These are phyloP conservation scores for Porites divaricata DNA, from an alignment of 92 coral and sea anemone genomes.

Conservation along the genomic window DNA sequence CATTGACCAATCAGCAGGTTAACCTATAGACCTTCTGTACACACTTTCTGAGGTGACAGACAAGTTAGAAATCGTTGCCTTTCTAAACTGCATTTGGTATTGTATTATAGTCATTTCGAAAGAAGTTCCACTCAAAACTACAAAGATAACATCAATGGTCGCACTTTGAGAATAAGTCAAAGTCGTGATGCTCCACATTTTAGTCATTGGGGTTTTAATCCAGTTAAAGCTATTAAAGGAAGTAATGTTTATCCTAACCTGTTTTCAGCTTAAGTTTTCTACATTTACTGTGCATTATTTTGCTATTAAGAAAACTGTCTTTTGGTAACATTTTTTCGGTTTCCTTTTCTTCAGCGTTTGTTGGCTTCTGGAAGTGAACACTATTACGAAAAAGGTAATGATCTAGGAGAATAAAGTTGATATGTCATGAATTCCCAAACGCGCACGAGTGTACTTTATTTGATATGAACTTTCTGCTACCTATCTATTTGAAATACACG, in stretches of 20 bases:
- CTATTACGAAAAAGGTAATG: constrained; percentile 27
- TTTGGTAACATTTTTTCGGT: neutral
- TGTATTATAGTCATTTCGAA: neutral
- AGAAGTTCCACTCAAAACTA: neutral
- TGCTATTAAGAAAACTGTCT: neutral
- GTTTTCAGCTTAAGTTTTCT: neutral
- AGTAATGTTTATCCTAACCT: no score
- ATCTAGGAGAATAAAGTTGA: neutral
- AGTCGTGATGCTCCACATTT: neutral
- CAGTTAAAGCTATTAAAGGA: neutral
- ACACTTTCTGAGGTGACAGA: constrained; percentile 6
- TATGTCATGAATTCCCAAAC: neutral
- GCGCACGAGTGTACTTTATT: no score
- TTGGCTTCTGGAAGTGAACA: neutral
- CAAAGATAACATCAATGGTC: neutral
- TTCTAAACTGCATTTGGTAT: neutral
- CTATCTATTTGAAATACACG: neutral
- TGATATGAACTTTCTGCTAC: no score
- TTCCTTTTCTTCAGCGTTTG: neutral
- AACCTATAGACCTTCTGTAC: constrained; percentile 27
- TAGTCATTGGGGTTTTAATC: neutral
- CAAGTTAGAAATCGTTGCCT: neutral
- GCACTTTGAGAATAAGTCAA: neutral
- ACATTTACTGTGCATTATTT: neutral
- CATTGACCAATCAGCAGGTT: constrained; percentile 27